Evolutionary conservation across 2,113 vertebrate species (phyloP).

Genomic region (Hippopotamus amphibius): DNA sequence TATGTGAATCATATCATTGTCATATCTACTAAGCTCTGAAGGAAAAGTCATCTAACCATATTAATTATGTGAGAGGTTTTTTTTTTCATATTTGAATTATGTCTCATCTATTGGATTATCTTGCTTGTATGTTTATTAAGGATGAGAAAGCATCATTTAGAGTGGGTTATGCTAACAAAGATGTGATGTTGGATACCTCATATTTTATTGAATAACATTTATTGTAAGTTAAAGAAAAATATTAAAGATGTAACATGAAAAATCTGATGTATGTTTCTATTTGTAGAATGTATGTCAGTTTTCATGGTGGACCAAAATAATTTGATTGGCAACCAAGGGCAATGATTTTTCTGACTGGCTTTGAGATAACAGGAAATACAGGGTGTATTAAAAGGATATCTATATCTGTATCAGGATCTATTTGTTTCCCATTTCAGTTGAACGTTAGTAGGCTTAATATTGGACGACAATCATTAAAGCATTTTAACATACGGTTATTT

Average conservation of each 20-base stretch:
- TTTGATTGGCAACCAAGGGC: neutral
- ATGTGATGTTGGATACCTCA: conserved; percentile 73
- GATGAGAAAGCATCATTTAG: conserved; percentile 77
- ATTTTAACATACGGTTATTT: neutral
- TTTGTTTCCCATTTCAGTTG: conserved; percentile 15
- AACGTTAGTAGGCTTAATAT: conserved; percentile 41
- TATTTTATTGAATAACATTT: conserved; percentile 77
- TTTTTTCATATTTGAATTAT: conserved; percentile 83
- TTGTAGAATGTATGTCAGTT: neutral
- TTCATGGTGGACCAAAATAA: conserved; percentile 47
- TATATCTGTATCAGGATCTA: neutral
- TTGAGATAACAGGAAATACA: neutral
- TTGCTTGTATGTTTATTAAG: conserved; percentile 83
- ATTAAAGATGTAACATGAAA: neutral
- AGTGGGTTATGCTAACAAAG: conserved; percentile 77
- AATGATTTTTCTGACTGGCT: conserved; percentile 14
- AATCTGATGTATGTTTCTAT: neutral
- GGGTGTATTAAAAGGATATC: neutral
- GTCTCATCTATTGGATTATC: conserved; percentile 84
- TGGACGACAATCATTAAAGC: neutral
- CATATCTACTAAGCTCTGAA: conserved; percentile 87
- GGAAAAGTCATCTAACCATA: conserved; percentile 80
- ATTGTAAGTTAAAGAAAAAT: conserved; percentile 37
- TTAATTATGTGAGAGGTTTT: conserved; percentile 85
- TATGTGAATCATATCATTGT: conserved; percentile 86